These are phyloP conservation scores for Nephrotoma guestfalica DNA, from an alignment of 2,888 invertebrate genomes.

Conservation along the genomic window DNA sequence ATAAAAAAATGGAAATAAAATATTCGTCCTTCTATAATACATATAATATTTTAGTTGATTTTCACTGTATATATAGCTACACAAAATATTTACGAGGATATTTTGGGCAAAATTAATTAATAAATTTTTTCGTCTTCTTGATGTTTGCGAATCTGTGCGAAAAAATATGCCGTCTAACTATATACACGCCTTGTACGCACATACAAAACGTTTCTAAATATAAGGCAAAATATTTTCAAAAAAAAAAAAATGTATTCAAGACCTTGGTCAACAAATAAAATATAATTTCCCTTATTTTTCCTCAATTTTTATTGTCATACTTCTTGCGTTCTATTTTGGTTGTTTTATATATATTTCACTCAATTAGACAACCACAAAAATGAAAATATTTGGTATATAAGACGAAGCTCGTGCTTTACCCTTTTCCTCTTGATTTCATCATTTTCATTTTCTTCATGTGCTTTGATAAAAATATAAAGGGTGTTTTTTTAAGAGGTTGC, in stretches of 20 bases:
- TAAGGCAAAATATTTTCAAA: background rate
- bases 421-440: background rate
- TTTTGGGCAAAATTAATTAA: background rate
- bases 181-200: background rate
- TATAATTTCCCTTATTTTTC: background rate
- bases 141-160: background rate
- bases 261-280: background rate
- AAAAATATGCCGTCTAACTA: background rate
- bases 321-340: background rate
- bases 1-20: background rate
- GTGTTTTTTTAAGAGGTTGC: no score
- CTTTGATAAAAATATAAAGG: background rate
- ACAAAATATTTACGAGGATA: background rate
- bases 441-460: background rate
- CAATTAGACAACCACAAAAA: background rate
- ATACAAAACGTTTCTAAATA: background rate
- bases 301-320: background rate
- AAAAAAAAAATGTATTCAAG: background rate
- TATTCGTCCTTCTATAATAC: background rate
- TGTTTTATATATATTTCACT: background rate
- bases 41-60: background rate
- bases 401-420: background rate
- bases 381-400: background rate
- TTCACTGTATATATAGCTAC: background rate
- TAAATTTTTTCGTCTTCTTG: background rate